Conservation (phyloP, 2,797 vertebrate genomes). For the Malurus splendens region DNA sequence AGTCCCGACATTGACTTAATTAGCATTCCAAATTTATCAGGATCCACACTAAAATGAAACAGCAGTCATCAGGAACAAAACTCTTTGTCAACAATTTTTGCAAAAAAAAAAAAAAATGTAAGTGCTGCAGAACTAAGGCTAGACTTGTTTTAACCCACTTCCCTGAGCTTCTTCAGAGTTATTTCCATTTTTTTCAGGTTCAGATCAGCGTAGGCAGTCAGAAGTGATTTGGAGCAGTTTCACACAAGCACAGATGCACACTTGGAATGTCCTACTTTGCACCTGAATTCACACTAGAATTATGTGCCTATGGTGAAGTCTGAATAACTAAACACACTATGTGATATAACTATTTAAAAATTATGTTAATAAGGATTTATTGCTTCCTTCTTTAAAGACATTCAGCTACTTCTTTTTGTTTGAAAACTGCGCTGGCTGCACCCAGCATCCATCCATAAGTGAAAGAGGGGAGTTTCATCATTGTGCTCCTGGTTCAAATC, state of each 20-base stretch:
- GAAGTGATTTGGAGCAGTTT: background rate
- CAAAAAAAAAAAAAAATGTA: background rate
- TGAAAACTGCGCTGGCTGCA: background rate
- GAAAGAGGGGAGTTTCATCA: background rate
- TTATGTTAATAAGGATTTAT: background rate
- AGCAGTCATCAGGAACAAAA: background rate
- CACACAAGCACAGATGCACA: rapidly evolving
- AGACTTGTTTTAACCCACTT: background rate
- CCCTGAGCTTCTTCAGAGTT: background rate
- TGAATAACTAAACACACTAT: background rate
- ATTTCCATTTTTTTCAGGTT: background rate
- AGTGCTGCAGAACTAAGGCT: background rate
- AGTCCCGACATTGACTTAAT: background rate
- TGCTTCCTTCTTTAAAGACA: background rate
- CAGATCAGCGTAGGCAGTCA: background rate
- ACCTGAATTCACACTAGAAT: background rate
- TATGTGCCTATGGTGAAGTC: background rate
- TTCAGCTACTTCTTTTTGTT: background rate
- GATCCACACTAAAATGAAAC: background rate
- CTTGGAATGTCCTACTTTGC: background rate
- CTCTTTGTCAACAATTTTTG: background rate
- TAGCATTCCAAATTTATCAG: background rate
- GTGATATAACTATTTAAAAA: background rate
- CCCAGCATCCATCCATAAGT: background rate
- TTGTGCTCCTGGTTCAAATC: conserved; percentile 33